Base-by-base conservation (phyloP, 2,113 vertebrate genomes). In the Hirundichthys speculiger region DNA sequence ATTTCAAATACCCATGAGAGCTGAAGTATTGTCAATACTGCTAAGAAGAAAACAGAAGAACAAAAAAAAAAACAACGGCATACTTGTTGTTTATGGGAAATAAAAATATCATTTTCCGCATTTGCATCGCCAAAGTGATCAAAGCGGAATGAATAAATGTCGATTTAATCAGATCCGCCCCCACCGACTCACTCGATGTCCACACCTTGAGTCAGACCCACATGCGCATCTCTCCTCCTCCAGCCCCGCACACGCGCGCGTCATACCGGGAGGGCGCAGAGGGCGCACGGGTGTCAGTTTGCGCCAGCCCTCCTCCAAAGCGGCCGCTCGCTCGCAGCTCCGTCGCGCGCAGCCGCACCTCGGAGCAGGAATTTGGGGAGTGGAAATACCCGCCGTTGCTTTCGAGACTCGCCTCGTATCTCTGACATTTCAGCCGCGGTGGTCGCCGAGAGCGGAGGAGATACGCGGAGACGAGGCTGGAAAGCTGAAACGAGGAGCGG, bases 201-300 rank as follows among this genome's bases (percentile, higher is more conserved):
- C 83, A 80, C 59, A 69, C 74, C 75, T 67, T 5, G 19, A 10
- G 25, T 30, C 62, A 30, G 13, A 53, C 40, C 60, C 66, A 24
- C 64, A 65, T 19, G 55, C 62, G 14, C 51, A 14, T 38, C 27
- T 38, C 14, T 27, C 42, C 42, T 46, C 51, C 27, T 24, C 51
- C 19, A 38, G 18, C 0, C n/a, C 50, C 50, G 4, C 49, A 40
- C 64, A 53, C 21, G 63, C 73, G 41, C 52, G 64, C 66, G 74
- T 75, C 71, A 34, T 34, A 10, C 25, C 30, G 6, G 54, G 77
- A 58, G 80, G 76, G 70, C 79, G 64, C 73, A 39, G 76, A 80
- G 86, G 71, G 79, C 78, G 75, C 87, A 74, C 61, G 47, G 78
- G 72, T 80, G 80, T 77, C 83, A 83, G 77, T 83, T 24, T 12